Evolutionary conservation across 1,140 invertebrate species (phyloP).

Genomic region (Reticulitermes speratus): DNA sequence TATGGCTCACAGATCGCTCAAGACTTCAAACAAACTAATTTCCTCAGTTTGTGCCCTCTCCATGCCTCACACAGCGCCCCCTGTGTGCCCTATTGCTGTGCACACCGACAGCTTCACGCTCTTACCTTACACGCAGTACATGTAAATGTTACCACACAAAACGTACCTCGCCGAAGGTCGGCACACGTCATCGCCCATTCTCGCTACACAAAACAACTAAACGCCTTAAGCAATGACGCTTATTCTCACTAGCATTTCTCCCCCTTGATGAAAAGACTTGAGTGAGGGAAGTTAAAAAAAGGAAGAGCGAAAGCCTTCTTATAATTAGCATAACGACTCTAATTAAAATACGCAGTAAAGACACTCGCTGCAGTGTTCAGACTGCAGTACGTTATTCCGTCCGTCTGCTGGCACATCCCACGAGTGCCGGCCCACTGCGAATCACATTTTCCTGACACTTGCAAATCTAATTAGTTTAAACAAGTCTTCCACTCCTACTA

Average conservation of each 20-base stretch:
- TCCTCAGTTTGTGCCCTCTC: no score
- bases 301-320: slow-evolving; percentile 46
- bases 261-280: slow-evolving; percentile 28
- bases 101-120: no score
- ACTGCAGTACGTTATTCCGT: slow-evolving; percentile 36
- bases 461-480: slow-evolving; percentile 44
- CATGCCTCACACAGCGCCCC: no score
- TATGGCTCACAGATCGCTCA: no score
- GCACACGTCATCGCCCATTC: not conserved
- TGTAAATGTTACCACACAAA: no score
- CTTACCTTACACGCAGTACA: no score
- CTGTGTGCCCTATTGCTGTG: no score
- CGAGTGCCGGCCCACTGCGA: not conserved
- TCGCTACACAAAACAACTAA: not conserved
- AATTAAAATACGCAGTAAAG: slow-evolving; percentile 57
- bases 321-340: slow-evolving; percentile 57
- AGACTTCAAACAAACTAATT: no score
- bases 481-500: slow-evolving; percentile 16
- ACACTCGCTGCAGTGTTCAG: slow-evolving; percentile 41
- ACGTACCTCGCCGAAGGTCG: no score
- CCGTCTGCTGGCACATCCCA: not conserved
- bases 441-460: slow-evolving; percentile 45
- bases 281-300: slow-evolving; percentile 44
- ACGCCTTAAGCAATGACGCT: not conserved
- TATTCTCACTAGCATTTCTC: slow-evolving; percentile 18